Percentiles rank a stretch among this genome's conserved stretches.
Conservation (phyloP, 2,888 invertebrate species). For the Eumacrocentrus americanus region DNA sequence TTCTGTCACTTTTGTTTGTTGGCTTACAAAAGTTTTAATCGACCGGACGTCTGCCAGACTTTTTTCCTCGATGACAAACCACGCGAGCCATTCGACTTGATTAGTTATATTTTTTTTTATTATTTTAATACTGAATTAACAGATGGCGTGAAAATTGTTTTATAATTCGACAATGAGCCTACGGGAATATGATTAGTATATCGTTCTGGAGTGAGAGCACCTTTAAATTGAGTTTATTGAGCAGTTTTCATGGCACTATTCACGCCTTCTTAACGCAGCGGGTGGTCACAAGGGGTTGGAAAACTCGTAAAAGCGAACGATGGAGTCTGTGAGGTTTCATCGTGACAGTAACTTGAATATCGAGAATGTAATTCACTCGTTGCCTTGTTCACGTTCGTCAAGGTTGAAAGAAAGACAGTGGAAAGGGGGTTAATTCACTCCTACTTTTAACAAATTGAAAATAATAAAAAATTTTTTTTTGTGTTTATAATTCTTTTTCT, state of each 20-base stretch:
- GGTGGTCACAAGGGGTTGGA: slow-evolving; percentile 2
- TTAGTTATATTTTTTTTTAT: slow-evolving; percentile 14
- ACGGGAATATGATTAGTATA: slow-evolving; percentile 33
- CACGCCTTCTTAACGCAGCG: slow-evolving; percentile 14
- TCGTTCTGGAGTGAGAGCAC: slow-evolving; percentile 29
- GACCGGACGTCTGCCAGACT: slow-evolving; percentile 42
- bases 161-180: too few relatives aligned
- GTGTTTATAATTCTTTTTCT: not conserved
- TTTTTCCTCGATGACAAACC: slow-evolving; percentile 27
- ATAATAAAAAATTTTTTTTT: too few relatives aligned
- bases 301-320: slow-evolving; percentile 21
- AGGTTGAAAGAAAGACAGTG: too few relatives aligned
- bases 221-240: slow-evolving; percentile 35
- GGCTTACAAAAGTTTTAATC: slow-evolving; percentile 58
- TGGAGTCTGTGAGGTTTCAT: slow-evolving; percentile 5
- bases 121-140: not conserved
- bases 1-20: slow-evolving; percentile 51
- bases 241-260: slow-evolving; percentile 32
- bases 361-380: not conserved
- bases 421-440: too few relatives aligned
- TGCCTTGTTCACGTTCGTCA: not conserved
- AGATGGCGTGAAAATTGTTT: too few relatives aligned
- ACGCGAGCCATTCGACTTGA: slow-evolving; percentile 19
- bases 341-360: not conserved
- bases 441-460: too few relatives aligned